Conservation (phyloP, 2,113 vertebrate species). For the Ceratotherium simum region DNA sequence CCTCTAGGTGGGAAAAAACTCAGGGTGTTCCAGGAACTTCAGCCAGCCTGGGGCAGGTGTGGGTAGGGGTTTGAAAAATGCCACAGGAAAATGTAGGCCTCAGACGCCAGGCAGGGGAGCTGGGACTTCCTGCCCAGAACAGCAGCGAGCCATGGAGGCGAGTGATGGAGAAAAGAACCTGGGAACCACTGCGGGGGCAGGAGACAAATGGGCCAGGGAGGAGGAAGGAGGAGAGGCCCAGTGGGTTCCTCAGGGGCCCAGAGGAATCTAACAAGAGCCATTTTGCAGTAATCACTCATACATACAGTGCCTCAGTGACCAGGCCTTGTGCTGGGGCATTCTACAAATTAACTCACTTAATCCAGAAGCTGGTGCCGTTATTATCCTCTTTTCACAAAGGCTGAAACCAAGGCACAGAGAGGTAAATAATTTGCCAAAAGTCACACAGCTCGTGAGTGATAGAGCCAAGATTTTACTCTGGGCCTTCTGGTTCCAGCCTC, state of each 20-base stretch:
- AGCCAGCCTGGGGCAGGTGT: too few species aligned
- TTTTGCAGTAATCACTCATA: not conserved
- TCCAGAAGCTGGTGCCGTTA: not conserved
- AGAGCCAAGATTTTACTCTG: not conserved
- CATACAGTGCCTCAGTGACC: not conserved
- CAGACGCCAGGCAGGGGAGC: not conserved
- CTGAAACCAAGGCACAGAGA: slow-evolving; percentile 22
- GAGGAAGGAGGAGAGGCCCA: not conserved
- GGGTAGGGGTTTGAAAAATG: not conserved
- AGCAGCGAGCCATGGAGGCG: not conserved
- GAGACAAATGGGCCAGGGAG: not conserved
- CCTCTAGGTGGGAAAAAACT: not conserved
- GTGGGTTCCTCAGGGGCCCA: rapidly evolving
- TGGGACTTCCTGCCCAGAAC: not conserved
- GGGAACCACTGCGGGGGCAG: not conserved
- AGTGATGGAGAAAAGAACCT: not conserved
- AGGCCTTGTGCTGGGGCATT: not conserved
- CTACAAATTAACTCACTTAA: not conserved
- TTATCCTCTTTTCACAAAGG: not conserved
- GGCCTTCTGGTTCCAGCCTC: not conserved
- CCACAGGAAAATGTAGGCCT: not conserved
- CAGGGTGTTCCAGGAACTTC: not conserved
- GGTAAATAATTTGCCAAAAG: not conserved
- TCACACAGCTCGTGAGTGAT: not conserved
- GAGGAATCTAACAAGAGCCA: not conserved